Base-by-base conservation (phyloP, 2,797 vertebrate genomes). In the Novumbra hubbsi region DNA sequence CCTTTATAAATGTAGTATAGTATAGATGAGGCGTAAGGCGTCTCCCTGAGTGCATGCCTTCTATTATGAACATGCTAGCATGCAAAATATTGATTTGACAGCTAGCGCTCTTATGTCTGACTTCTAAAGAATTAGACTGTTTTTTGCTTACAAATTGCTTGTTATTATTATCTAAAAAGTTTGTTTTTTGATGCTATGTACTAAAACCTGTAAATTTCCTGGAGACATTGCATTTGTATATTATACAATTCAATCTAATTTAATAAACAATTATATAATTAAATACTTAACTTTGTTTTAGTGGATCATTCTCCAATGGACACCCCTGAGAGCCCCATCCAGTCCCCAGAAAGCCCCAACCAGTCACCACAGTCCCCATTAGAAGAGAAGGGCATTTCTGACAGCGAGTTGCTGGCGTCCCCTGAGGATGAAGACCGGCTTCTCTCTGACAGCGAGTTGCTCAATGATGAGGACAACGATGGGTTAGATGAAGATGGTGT, bases 301-400 rank as follows among this genome's bases (percentile, higher is more conserved):
- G 70, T 69, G 63, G 87, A 89, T 80, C 79, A 77, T 67, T 85
- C 73, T 79, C 71, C 83, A 81, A 99, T 99, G 98, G 98, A 98
- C 78, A 95, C 96, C 84, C 93, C 96, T 50, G 94, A 98, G 91
- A 95, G 94, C 90, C 95, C 94, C 17, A 72, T 38, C 55, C 94
- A 92, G 90, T 95, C 94, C 80, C 95, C 96, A 48, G 94, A 98
- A 91, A 95, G 94, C 90, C 95, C 94, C 16, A 64, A 24, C 55
- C 94, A 92, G 90, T 95, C 94, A 78, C 95, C 94, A 78, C 93
- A 89, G 88, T 98, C 96, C 82, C 96, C 95, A 0, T 95, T 94
- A 11, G 95, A 95, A 52, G 95, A 94, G 49, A 95, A 92, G 71
- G 94, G 92, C 57, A 87, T 96, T 57, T 96, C 95, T 0, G 95